Evolutionary conservation across 2,888 invertebrate genomes (phyloP).

Genomic region (Octonoba sinensis): DNA sequence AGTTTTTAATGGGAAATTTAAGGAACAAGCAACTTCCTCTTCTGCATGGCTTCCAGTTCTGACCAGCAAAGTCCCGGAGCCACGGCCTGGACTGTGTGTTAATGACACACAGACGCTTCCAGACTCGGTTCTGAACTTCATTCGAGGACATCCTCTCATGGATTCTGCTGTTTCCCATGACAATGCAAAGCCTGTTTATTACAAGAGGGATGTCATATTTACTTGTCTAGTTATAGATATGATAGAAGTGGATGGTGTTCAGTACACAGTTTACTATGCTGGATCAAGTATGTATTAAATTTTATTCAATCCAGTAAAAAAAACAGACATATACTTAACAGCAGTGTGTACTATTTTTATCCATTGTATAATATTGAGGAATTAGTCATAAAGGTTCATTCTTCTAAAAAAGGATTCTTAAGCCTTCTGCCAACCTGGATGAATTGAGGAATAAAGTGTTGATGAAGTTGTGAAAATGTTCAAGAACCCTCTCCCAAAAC

Average conservation of each 20-base stretch:
- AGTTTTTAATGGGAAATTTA: constrained; percentile 91
- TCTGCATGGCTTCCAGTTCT: constrained; percentile 92
- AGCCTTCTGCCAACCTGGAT: too few relatives aligned
- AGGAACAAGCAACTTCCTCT: constrained; percentile 93
- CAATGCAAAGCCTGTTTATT: constrained; percentile 92
- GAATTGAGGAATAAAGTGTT: too few relatives aligned
- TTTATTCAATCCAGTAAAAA: not conserved
- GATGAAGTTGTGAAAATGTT: too few relatives aligned
- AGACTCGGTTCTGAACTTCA: constrained; percentile 89
- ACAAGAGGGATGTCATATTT: constrained; percentile 91
- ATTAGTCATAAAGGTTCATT: not conserved
- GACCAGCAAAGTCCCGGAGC: constrained; percentile 90
- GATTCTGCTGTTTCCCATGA: constrained; percentile 95
- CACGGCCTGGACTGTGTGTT: constrained; percentile 93
- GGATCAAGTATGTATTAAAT: constrained; percentile 83
- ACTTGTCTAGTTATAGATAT: constrained; percentile 92
- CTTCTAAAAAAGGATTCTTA: too few relatives aligned
- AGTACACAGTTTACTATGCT: constrained; percentile 91
- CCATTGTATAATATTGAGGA: not conserved
- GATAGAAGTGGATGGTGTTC: constrained; percentile 82
- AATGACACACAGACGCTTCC: constrained; percentile 93
- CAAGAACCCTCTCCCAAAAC: too few relatives aligned
- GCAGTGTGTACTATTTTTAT: not conserved
- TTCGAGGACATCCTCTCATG: constrained; percentile 97
- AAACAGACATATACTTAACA: too few relatives aligned